phyloP scores from a whole-genome alignment of 1,140 invertebrate genomes.

The Drosophila tristis region DNA sequence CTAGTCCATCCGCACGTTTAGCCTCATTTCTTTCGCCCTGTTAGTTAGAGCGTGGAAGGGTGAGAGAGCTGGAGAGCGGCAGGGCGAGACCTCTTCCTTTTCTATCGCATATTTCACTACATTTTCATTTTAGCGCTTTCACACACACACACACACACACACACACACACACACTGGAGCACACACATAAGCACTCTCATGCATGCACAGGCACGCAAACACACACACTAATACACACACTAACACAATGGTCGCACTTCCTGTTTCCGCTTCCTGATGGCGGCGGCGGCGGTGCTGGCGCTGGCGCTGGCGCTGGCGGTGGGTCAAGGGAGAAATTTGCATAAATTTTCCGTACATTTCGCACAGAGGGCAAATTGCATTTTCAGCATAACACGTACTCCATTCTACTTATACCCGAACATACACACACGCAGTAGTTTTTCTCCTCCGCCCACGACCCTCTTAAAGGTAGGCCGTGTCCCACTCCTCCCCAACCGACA shows the following conservation, averaged over 20 bases:
- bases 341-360: slow-evolving; percentile 82
- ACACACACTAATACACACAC: slow-evolving; percentile 3
- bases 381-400: slow-evolving; percentile 81
- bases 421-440: slow-evolving; percentile 49
- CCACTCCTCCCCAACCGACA: slow-evolving; percentile 18
- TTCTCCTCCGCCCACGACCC: slow-evolving; percentile 10
- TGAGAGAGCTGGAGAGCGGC: no score
- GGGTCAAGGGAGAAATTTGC: slow-evolving; percentile 76
- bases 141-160: slow-evolving; percentile 31
- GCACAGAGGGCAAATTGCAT: slow-evolving; percentile 80
- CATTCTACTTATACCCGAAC: slow-evolving; percentile 65
- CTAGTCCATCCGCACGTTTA: background rate
- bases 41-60: background rate
- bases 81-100: slow-evolving; percentile 13
- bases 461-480: slow-evolving; percentile 64
- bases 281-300: slow-evolving; percentile 19
- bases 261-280: slow-evolving; percentile 74
- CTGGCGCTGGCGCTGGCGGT: background rate
- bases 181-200: slow-evolving; percentile 24
- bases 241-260: slow-evolving; percentile 71
- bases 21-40: slow-evolving; percentile 3
- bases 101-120: slow-evolving; percentile 71
- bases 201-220: slow-evolving; percentile 24
- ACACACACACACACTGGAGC: slow-evolving; percentile 14
- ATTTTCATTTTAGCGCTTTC: slow-evolving; percentile 74